Base-by-base conservation (phyloP, 1,140 invertebrate species). In the Pachypeltis micranthus region DNA sequence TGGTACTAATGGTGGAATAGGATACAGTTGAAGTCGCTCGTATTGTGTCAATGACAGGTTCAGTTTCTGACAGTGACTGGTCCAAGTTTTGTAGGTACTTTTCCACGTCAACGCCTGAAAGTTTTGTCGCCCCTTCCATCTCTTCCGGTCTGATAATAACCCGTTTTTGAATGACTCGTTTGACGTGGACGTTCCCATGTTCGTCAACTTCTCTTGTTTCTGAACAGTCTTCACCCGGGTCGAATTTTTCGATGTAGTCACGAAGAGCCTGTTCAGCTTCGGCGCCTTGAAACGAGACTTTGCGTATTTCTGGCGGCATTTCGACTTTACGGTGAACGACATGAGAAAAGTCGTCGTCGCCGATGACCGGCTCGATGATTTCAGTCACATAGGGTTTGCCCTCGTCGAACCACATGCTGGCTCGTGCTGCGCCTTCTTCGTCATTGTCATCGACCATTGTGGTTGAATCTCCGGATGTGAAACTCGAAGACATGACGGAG, bases 401-500 rank as follows among this genome's bases (percentile, higher is more conserved):
- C 54, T 74, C 72, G 61, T 75, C 72, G 54, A 71, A 68, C 75
- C 76, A 77, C 25, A 75, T 70, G 65, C 72, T 73, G 34, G 69
- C 63, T 24, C 72, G 71, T 31, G 73, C 72, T 16, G 66, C 64
- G 63, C 83, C 84, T 65, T 85, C 70, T 21, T 82, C 83, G 68
- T 87, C 85, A 59, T 83, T 80, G 16, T 83, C 85, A 0, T 83
- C 85, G 1, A 86, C 80, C 83, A 86, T 84, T 14, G 85, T 86
- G 69, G 83, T 85, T 54, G 84, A 86, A 64, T 84, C 85, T 69
- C 82, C 84, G 74, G 86, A 88, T 27, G 86, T 88, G 44, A 89
- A 80, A 73, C 86, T 89, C 19, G 85, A 85, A 2, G 87, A 89
- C 83, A 88, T 88, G 21, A 86, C 80, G 0, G 87, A 89, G 69